Conservation (phyloP, 2,113 vertebrate genomes). For the Gymnarchus niloticus region DNA sequence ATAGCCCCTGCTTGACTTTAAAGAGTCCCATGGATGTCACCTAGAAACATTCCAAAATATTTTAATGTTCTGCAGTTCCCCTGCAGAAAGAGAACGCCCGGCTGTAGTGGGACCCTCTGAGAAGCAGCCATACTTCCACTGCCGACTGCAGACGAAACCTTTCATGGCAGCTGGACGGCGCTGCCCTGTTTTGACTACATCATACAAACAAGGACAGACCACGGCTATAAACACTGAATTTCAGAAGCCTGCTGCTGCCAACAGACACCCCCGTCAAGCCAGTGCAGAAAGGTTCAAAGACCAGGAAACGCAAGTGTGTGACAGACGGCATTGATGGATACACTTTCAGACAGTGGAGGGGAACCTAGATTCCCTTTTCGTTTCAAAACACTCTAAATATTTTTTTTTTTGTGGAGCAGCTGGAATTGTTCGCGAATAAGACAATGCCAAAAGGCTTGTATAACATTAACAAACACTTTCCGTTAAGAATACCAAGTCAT, state of each 20-base stretch:
- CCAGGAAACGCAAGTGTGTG: neutral
- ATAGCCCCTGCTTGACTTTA: neutral
- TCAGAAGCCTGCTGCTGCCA: neutral
- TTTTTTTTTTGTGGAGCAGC: neutral
- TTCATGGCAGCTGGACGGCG: neutral
- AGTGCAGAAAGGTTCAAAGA: neutral
- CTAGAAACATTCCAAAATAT: conserved; percentile 4
- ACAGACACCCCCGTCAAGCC: neutral
- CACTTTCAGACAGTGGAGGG: neutral
- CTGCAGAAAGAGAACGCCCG: neutral
- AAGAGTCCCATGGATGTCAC: neutral
- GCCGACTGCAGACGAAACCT: neutral
- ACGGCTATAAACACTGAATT: neutral
- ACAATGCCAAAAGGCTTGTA: neutral
- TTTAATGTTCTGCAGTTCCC: neutral
- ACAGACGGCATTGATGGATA: neutral
- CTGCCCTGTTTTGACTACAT: conserved; percentile 1
- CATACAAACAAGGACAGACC: neutral
- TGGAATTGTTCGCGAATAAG: neutral
- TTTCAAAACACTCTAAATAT: conserved; percentile 11
- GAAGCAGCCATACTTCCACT: neutral
- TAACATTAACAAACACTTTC: neutral
- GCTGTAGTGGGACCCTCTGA: neutral
- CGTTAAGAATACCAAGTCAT: neutral
- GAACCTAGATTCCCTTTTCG: neutral